Conservation (phyloP, 1,140 invertebrate genomes). For the Hylaeus volcanicus region DNA sequence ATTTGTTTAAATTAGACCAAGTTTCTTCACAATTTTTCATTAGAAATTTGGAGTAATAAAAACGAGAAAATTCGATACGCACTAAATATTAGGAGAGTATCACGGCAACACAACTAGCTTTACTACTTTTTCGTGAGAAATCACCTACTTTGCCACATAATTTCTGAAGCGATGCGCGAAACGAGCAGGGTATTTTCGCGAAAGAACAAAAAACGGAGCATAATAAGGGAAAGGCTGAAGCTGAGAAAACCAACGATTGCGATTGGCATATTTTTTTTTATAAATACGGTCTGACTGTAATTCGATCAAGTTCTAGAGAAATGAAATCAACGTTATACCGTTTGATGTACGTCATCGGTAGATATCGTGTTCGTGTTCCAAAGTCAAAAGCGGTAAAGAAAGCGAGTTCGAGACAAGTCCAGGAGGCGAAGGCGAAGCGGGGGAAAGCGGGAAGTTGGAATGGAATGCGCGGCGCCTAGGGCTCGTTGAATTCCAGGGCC, state of each 20-base stretch:
- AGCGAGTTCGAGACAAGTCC: constrained; percentile 72
- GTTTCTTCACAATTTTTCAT: too few relatives aligned
- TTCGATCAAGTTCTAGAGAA: neutral
- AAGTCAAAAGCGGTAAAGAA: constrained; percentile 73
- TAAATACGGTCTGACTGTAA: constrained; percentile 15
- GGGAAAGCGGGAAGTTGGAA: constrained; percentile 64
- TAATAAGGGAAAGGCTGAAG: neutral
- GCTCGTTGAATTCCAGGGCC: constrained; percentile 82
- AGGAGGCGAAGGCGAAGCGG: constrained; percentile 42
- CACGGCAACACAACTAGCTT: neutral
- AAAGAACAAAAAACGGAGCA: neutral
- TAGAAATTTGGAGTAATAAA: too few relatives aligned
- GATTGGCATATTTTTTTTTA: constrained; percentile 20
- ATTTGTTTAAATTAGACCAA: too few relatives aligned
- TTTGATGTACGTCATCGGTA: constrained; percentile 26
- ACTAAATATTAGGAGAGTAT: neutral
- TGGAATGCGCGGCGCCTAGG: constrained; percentile 84
- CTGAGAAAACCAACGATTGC: neutral
- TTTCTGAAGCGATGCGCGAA: neutral
- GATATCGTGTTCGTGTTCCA: constrained; percentile 51
- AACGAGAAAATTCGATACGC: neutral
- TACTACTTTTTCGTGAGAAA: too few relatives aligned
- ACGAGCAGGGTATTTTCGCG: neutral
- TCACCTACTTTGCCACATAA: too few relatives aligned
- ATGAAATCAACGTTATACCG: constrained; percentile 24